These are phyloP conservation scores for Cercopithecus mona DNA, from an alignment of 2,113 vertebrate genomes.

Conservation along the genomic window DNA sequence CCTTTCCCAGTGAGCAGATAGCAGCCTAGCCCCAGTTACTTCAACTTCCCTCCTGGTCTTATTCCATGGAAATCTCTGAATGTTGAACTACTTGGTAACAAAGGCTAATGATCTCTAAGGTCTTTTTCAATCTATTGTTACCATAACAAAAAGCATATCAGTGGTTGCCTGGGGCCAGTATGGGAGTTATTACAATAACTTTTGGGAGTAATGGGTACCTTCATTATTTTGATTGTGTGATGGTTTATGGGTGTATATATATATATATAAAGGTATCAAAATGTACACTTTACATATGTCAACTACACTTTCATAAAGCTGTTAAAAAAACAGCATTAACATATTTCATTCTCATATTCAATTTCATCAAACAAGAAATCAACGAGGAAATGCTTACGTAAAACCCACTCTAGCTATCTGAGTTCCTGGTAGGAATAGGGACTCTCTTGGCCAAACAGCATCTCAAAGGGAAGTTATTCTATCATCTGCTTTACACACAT, in stretches of 20 bases:
- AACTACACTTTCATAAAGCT: background rate
- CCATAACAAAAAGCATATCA: background rate
- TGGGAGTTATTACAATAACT: background rate
- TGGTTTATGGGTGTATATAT: background rate
- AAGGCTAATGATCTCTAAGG: background rate
- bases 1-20: background rate
- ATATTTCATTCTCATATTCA: background rate
- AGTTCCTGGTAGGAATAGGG: background rate
- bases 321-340: background rate
- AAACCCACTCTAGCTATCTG: background rate
- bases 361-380: background rate
- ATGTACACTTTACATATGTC: background rate
- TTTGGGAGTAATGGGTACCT: background rate
- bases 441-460: background rate
- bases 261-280: background rate
- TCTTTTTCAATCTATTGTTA: background rate
- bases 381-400: background rate
- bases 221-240: background rate
- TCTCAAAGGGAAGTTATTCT: background rate
- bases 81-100: background rate
- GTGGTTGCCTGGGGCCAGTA: background rate
- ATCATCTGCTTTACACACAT: background rate
- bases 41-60: background rate
- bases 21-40: background rate
- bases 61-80: background rate